Evolutionary conservation across 1,140 invertebrate species (phyloP), one percentile per base, ranked within the genome.

Genomic region (Sminthurinus signatus): DNA sequence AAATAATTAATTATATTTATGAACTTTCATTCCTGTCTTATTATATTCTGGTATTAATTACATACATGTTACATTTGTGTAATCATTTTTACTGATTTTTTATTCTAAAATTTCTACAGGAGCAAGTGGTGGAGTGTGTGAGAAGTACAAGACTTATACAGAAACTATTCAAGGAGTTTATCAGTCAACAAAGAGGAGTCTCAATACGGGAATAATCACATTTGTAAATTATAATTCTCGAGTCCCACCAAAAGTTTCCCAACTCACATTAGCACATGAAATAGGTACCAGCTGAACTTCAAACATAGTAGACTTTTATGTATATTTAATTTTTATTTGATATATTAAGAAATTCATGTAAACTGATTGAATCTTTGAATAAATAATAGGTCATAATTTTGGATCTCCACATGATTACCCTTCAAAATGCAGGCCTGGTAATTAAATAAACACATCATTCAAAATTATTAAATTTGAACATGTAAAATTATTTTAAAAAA

Each of bases 251-350:
- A 95, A 95, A 78, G 96, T 99, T 19, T 98, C 94, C 5, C 95
- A 98, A 75, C 78, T 99, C 15, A 99, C 96, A 10, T 80, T 99
- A 61, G 97, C 96, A 10, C 96, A 99, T 77, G 96, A 99, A 80
- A 97, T 99, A 74, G 96, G 96, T 2, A 96, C 99, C 75, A 99
- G 98, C 79, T 99, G 99, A 80, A 96, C 96, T 57, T 97, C 95
- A 67, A 92, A 93, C 74, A 91, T 94, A 80, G 84, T 81, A 79
- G 58, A 23, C 32, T 15, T 19, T 59, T 67, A 12, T 42, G 17
- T 48, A 10, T 14, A 48, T 48, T 48, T 48, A 48, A 14, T 48
- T 48, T 48, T 48, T 42, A 12, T 10, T n/a, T n/a, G n/a, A n/a
- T n/a, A n/a, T n/a, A n/a, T n/a, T n/a, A n/a, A n/a, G n/a, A n/a